phyloP scores from a whole-genome alignment of 2,888 invertebrate genomes.

The Rhamphomyia laevipes region DNA sequence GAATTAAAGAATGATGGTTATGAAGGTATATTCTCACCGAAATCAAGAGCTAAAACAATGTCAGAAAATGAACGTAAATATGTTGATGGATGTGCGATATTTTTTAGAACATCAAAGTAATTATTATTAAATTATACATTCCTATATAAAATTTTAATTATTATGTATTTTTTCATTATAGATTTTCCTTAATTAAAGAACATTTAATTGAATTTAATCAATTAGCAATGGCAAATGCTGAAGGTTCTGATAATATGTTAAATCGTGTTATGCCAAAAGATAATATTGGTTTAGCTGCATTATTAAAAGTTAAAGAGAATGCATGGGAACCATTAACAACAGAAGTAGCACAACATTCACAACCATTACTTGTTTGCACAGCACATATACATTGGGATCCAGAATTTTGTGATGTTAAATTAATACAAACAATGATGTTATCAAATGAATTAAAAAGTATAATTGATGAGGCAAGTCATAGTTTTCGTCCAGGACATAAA shows the following conservation, averaged over 20 bases:
- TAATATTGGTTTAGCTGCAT: conserved; percentile 93
- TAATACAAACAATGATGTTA: conserved; percentile 99
- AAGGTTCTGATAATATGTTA: conserved; percentile 95
- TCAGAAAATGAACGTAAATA: conserved; percentile 90
- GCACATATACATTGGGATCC: conserved; percentile 99
- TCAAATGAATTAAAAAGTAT: conserved; percentile 86
- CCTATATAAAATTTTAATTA: background rate
- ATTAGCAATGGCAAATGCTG: conserved; percentile 96
- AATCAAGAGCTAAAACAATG: conserved; percentile 98
- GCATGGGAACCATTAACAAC: conserved; percentile 78
- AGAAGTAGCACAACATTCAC: conserved; percentile 64
- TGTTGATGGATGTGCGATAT: conserved; percentile 99
- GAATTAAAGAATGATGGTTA: conserved; percentile 86
- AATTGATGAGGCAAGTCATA: conserved; percentile 73
- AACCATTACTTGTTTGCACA: conserved; percentile 89
- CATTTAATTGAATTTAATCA: conserved; percentile 97
- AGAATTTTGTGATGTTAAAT: conserved; percentile 97
- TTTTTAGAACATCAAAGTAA: conserved; percentile 87
- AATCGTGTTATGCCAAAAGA: conserved; percentile 99
- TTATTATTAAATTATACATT: too few species aligned
- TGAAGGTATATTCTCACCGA: conserved; percentile 94
- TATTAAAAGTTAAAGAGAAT: conserved; percentile 87
- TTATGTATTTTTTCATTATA: conserved; percentile 35
- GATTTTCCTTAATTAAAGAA: conserved; percentile 89
- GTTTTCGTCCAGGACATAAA: conserved; percentile 59